Conservation (phyloP, 1,140 invertebrate species). For the Drosophila ambigua region DNA sequence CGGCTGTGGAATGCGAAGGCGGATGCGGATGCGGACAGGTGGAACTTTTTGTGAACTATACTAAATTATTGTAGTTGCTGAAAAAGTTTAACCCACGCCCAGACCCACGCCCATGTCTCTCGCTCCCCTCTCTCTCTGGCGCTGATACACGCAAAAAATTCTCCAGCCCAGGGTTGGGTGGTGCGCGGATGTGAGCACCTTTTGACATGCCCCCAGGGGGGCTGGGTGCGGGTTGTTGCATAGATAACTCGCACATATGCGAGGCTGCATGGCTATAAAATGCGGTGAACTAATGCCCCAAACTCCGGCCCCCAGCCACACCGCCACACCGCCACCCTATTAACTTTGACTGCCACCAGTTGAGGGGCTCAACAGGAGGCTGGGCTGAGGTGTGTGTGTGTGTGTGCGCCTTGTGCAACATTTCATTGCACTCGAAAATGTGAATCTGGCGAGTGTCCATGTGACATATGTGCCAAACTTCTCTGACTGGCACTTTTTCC, state of each 20-base stretch:
- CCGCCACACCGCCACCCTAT: slow-evolving; percentile 17
- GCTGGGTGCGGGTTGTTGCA: not conserved
- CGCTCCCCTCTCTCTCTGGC: slow-evolving; percentile 18
- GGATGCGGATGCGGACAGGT: slow-evolving; percentile 62
- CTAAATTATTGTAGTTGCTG: slow-evolving; percentile 81
- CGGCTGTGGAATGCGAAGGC: not conserved
- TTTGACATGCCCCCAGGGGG: slow-evolving; percentile 52
- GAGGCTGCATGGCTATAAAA: slow-evolving; percentile 48
- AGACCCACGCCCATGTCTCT: no score
- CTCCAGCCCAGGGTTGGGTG: not conserved
- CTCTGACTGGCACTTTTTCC: slow-evolving; percentile 13
- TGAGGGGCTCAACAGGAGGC: slow-evolving; percentile 2
- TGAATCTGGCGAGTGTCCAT: slow-evolving; percentile 24
- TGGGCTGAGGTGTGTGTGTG: not conserved
- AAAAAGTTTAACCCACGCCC: slow-evolving; percentile 49
- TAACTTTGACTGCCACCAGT: slow-evolving; percentile 41
- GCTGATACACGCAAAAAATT: slow-evolving; percentile 20
- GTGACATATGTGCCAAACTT: slow-evolving; percentile 74
- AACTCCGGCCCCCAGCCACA: not conserved
- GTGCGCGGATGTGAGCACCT: slow-evolving; percentile 36
- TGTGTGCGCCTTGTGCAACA: slow-evolving; percentile 31
- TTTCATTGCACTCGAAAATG: slow-evolving; percentile 57
- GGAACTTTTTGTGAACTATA: slow-evolving; percentile 80
- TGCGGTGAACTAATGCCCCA: slow-evolving; percentile 59
- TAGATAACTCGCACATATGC: slow-evolving; percentile 42